phyloP scores from a whole-genome alignment of 2,113 vertebrate genomes.

The Colinus virginianus region DNA sequence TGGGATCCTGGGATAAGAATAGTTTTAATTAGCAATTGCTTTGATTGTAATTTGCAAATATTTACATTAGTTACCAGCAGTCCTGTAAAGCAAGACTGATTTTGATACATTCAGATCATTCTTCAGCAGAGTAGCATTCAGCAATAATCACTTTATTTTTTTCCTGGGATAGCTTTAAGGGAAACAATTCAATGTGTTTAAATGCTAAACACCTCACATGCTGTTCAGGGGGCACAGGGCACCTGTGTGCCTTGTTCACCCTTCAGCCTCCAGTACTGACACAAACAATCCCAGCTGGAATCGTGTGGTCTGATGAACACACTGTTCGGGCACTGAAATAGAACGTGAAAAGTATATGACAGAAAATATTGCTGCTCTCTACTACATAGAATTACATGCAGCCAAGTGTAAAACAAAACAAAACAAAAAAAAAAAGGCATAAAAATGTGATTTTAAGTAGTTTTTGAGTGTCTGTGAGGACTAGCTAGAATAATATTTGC shows the following conservation, averaged over 20 bases:
- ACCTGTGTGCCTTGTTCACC: background rate
- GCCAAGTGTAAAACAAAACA: background rate
- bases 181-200: background rate
- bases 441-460: background rate
- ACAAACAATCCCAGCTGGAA: background rate
- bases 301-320: background rate
- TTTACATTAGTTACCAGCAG: background rate
- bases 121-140: background rate
- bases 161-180: background rate
- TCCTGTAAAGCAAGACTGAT: background rate
- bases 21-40: background rate
- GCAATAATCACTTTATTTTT: background rate
- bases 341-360: background rate
- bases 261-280: background rate
- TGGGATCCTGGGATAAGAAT: background rate
- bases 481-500: background rate
- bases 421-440: too few relatives aligned
- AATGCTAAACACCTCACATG: background rate
- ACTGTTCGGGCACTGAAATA: background rate
- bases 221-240: background rate
- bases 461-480: background rate
- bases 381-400: background rate
- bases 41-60: background rate
- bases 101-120: background rate
- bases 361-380: background rate